Base-by-base conservation (phyloP, 1,140 invertebrate species). In the Drosophila busckii region DNA sequence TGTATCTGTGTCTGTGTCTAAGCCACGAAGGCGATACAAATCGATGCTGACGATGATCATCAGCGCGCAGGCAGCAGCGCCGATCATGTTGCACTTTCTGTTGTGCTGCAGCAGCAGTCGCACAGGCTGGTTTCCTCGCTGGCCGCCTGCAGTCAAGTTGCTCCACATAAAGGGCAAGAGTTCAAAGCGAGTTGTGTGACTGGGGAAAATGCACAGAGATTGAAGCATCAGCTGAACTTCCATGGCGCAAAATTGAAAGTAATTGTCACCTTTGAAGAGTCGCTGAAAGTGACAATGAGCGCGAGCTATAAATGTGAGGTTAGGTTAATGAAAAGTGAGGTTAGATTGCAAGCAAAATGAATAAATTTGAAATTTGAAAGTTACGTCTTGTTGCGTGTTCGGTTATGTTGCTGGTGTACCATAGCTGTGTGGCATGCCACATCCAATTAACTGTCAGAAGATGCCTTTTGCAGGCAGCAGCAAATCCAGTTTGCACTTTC, bases 121-220 rank as follows among this genome's bases (percentile, higher is more conserved):
- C 31, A 12, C 34, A 28, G 23, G 58, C 59, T 69, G 58, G 40
- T 22, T 31, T 38, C 31, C 25, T 28, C 32, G 61, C 52, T 55
- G 50, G 67, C 71, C 59, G 75, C 75, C 75, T 64, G 73, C 56
- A 68, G 73, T 69, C 69, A 37, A 80, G 66, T 69, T 70, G 76
- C 75, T 54, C 75, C 65, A 82, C 75, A 82, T 82, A 82, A 82
- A 82, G 76, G 75, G 75, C 75, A 82, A 82, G 69, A 82, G 75
- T 83, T 82, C 75, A 82, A n/a, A n/a, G 55, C 49, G 49, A 82
- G 80, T 75, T 82, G 75, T n/a, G n/a, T 70, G 75, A 75, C 75
- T 82, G 67, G 68, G 73, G 62, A 63, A 68, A 68, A 71, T 63
- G 52, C 66, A 45, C 61, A 62, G 70, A 76, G 78, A 78, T 69